These are phyloP conservation scores for Anolis carolinensis DNA, from an alignment of 2,113 vertebrate genomes.

Conservation along the genomic window DNA sequence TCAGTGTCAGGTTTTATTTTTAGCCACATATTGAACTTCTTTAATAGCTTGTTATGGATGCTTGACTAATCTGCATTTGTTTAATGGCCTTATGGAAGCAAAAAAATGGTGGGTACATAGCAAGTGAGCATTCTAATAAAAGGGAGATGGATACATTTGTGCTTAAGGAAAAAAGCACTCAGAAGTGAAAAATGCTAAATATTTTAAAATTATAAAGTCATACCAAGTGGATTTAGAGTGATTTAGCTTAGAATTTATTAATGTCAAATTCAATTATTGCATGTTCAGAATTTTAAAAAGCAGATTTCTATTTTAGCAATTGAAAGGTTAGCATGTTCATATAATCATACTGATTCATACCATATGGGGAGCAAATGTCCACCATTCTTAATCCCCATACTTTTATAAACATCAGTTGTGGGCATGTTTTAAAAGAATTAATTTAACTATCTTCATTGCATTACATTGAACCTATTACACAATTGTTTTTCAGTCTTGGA, in stretches of 20 bases:
- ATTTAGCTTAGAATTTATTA: slow-evolving; percentile 34
- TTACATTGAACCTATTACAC: slow-evolving; percentile 19
- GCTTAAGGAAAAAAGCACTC: slow-evolving; percentile 39
- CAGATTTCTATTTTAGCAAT: not conserved
- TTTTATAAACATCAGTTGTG: not conserved
- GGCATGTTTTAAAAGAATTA: too few species aligned
- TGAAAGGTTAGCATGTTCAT: not conserved
- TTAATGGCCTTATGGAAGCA: slow-evolving; percentile 56
- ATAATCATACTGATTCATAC: not conserved
- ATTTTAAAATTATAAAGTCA: slow-evolving; percentile 56
- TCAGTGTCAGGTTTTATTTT: slow-evolving; percentile 53
- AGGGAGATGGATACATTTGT: not conserved
- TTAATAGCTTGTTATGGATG: slow-evolving; percentile 16
- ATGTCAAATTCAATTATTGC: slow-evolving; percentile 26
- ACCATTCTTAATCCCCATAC: not conserved
- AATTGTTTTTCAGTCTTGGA: slow-evolving; percentile 45
- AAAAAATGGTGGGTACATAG: slow-evolving; percentile 36
- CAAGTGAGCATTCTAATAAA: slow-evolving; percentile 41
- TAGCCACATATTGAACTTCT: slow-evolving; percentile 47
- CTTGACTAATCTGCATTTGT: slow-evolving; percentile 66
- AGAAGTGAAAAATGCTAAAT: slow-evolving; percentile 36
- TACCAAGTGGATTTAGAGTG: slow-evolving; percentile 18
- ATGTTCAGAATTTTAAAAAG: not conserved
- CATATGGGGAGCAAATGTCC: not conserved
- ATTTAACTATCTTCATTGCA: too few species aligned